phyloP scores from a whole-genome alignment of 2,888 invertebrate species.

The Helobdella robusta region DNA sequence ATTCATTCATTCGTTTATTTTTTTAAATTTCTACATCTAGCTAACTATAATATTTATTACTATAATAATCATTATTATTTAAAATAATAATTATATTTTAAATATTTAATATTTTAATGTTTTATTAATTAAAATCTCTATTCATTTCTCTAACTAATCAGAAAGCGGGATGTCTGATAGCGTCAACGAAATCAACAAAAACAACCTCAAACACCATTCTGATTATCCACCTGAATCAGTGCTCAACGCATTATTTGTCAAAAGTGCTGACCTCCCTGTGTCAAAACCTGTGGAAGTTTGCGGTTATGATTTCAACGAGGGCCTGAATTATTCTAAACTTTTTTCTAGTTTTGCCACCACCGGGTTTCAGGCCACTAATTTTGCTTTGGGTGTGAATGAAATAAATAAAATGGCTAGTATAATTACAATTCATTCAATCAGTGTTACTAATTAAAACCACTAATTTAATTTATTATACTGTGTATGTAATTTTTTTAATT shows the following conservation, averaged over 20 bases:
- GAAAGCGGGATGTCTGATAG: background rate
- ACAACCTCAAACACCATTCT: background rate
- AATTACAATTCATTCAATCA: background rate
- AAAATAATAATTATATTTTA: too few species aligned
- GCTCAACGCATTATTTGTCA: conserved; percentile 30
- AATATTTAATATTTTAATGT: too few species aligned
- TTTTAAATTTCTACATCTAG: too few species aligned
- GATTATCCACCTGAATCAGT: conserved; percentile 12
- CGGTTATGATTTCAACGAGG: conserved; percentile 90
- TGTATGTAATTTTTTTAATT: conserved; percentile 4
- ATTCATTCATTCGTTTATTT: too few species aligned
- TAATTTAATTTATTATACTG: background rate
- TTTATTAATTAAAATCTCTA: too few species aligned
- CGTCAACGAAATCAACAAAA: background rate
- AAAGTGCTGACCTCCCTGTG: conserved; percentile 34
- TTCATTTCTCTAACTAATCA: too few species aligned
- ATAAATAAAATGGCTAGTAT: conserved; percentile 72
- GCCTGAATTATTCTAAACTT: conserved; percentile 70
- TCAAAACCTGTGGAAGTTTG: conserved; percentile 38
- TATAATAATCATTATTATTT: too few species aligned
- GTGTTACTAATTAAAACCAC: background rate
- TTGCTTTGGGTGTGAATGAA: conserved; percentile 79
- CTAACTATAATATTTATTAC: too few species aligned
- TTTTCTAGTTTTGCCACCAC: conserved; percentile 68
- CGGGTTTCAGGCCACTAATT: conserved; percentile 96